Evolutionary conservation across 2,113 vertebrate species (phyloP), one percentile per base, ranked within the genome.

Genomic region (Stegastes partitus): DNA sequence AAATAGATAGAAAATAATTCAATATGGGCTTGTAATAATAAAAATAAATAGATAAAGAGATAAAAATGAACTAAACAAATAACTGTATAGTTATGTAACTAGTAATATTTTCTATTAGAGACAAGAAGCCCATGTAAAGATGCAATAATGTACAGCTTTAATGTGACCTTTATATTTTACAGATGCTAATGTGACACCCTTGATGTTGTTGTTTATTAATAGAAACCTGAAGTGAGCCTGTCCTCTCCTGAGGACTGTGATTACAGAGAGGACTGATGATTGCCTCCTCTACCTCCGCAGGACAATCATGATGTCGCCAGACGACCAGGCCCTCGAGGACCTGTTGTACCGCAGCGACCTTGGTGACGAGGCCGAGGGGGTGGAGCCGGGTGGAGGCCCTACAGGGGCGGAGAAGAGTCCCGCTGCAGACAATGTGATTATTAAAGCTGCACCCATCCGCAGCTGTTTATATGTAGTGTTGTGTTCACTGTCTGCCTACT

Each of bases 261-360:
- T 81, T 73, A 49, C 3, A 3, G 34, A 81, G 69, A 51, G 58
- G 59, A 14, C 22, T 15, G 56, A 37, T 85, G 51, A 77, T 84
- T 54, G 58, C 19, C 64, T 1, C 50, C 25, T 55, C 42, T 12
- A 11, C 54, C 49, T 63, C 25, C 68, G 64, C 81, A 88, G 84
- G 84, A 75, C 64, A 79, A 84, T 77, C 64, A 91, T 89, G 88
- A 90, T 86, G 90, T 85, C 88, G 8, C 74, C 90, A 45, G 79
- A 85, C 53, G 86, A 86, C 47, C 58, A 12, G 1, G 73, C 64
- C 85, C 86, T 93, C 11, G 88, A 93, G 76, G 87, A 91, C 28
- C 79, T 94, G 77, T 50, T 94, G 79, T 91, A 81, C 21, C 23
- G 74, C 71, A 18, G 85, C 3, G 82, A 89, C 84, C 90, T 87